Conservation (phyloP, 1,140 invertebrate species). For the Gryllus bimaculatus region DNA sequence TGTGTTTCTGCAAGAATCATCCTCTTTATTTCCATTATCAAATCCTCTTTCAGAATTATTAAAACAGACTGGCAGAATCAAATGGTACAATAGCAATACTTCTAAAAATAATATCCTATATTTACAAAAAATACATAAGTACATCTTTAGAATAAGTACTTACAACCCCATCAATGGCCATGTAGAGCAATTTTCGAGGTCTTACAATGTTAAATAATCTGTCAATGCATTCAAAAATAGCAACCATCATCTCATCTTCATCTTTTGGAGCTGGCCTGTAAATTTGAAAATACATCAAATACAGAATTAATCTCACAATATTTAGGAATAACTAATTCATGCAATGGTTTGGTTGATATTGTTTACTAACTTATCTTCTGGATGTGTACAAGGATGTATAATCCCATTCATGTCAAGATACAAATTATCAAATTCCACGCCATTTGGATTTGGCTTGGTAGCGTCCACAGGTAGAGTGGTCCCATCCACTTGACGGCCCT, state of each 20-base stretch:
- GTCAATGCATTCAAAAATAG: slow-evolving; percentile 99
- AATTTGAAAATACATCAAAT: slow-evolving; percentile 22
- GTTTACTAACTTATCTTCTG: slow-evolving; percentile 77
- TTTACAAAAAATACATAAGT: slow-evolving; percentile 12
- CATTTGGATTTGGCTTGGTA: slow-evolving; percentile 90
- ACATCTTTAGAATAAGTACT: slow-evolving; percentile 30
- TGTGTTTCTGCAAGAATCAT: no score
- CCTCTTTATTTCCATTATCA: no score
- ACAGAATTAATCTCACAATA: not conserved
- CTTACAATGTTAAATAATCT: slow-evolving; percentile 89
- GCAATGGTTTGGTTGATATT: not conserved
- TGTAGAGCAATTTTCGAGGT: slow-evolving; percentile 91
- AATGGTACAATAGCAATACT: no score
- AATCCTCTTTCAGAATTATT: no score
- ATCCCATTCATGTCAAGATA: slow-evolving; percentile 99
- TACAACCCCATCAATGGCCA: slow-evolving; percentile 99
- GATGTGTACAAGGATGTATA: slow-evolving; percentile 99
- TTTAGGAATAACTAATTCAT: not conserved
- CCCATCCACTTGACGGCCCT: slow-evolving; percentile 50
- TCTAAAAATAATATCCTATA: no score
- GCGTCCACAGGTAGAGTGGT: slow-evolving; percentile 62
- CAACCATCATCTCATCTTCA: slow-evolving; percentile 99
- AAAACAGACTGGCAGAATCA: no score
- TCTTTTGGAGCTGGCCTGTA: slow-evolving; percentile 87
- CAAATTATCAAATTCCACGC: slow-evolving; percentile 95